Percentiles rank a stretch among this genome's conserved stretches.
phyloP scores from a whole-genome alignment of 2,113 vertebrate genomes.

The Phyllopteryx taeniolatus region DNA sequence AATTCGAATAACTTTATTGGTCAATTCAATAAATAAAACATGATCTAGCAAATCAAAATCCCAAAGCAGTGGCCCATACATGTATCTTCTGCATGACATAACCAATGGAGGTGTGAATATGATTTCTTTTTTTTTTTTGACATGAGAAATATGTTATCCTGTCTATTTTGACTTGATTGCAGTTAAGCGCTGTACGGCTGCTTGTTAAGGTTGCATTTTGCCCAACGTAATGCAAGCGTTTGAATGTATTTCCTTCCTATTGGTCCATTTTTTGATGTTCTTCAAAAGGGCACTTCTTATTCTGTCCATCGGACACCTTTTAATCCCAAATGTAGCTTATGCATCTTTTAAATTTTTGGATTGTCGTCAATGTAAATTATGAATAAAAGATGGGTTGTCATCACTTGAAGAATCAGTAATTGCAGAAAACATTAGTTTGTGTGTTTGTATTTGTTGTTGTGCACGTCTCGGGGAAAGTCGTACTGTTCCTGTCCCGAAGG shows the following conservation, averaged over 20 bases:
- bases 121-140: not conserved
- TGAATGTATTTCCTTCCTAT: slow-evolving; percentile 40
- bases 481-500: slow-evolving; percentile 37
- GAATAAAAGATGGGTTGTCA: not conserved
- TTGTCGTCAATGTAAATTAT: not conserved
- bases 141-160: not conserved
- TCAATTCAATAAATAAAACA: no score
- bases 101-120: not conserved
- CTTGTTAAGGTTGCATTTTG: slow-evolving; percentile 1
- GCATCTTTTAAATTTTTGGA: not conserved
- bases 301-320: not conserved
- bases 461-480: not conserved
- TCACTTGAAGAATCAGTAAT: not conserved
- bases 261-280: not conserved
- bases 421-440: not conserved
- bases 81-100: not conserved
- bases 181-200: slow-evolving; percentile 1
- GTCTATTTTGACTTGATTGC: not conserved
- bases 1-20: no score
- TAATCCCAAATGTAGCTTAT: slow-evolving; percentile 1
- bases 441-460: not conserved
- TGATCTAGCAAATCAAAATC: not conserved
- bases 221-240: slow-evolving; percentile 29
- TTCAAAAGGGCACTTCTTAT: not conserved
- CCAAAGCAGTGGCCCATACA: not conserved